Base-by-base conservation (phyloP, 1,140 invertebrate genomes). In the Leptestheria dahalacensis region DNA sequence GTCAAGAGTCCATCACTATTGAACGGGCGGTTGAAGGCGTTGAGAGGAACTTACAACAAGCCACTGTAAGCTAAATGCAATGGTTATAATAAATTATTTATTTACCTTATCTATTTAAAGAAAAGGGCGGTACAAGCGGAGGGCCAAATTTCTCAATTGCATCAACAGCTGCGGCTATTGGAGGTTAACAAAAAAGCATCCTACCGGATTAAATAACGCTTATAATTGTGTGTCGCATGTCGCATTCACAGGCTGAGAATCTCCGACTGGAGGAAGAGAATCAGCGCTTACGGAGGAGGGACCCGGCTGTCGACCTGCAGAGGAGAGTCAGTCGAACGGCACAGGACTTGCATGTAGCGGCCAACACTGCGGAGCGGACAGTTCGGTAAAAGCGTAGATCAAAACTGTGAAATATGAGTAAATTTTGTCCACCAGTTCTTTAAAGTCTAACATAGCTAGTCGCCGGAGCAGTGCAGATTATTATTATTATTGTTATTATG, bases 311-410 rank as follows among this genome's bases (percentile, higher is more conserved):
- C n/a, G 33, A 33, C 21, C 53, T 29, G 4, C 20, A 26, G 3
- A 24, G 53, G 21, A 55, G 53, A 15, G 26, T 55, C 10, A 25
- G 18, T n/a, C 70, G 72, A 61, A 63, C 78, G 24, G 76, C 76
- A 47, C 67, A 73, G 57, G 80, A 82, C 65, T 68, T 83, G 49
- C 71, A 75, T 59, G 68, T 71, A 48, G 81, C 81, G 53, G 81
- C 81, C 33, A 75, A 76, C 58, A 78, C 77, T 48, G 82, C 82
- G 18, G 81, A 83, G 70, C 70, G 75, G 28, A 82, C 80, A 21
- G 68, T 83, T 4, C 80, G 79, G 81, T 82, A 69, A 65, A 56
- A 20, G 15, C 15, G 2, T 3, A 23, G 25, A 12, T 52, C n/a
- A 23, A 15, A n/a, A 4, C 20, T 23, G 28, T 4, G 3, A 49